Evolutionary conservation across 1,140 invertebrate genomes (phyloP).

Genomic region (Leptinotarsa texana): DNA sequence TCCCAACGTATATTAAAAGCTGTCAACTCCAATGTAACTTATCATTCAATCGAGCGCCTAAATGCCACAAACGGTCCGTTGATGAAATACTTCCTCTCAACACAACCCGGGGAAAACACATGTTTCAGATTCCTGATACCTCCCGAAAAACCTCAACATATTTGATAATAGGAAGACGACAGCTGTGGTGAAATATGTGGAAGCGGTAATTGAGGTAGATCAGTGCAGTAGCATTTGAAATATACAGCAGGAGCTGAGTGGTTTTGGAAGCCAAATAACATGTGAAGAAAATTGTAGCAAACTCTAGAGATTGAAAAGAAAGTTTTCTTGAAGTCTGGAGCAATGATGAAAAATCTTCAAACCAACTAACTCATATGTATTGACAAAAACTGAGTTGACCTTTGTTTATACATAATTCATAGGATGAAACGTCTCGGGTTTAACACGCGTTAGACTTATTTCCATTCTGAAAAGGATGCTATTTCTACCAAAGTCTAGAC

Average conservation of each 20-base stretch:
- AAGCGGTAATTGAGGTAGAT: background rate
- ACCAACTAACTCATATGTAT: too few species aligned
- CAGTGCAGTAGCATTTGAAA: background rate
- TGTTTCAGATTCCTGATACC: background rate
- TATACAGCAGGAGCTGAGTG: background rate
- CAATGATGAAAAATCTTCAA: too few species aligned
- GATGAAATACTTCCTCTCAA: conserved; percentile 8
- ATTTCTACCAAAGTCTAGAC: too few species aligned
- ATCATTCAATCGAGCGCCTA: background rate
- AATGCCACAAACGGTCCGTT: background rate
- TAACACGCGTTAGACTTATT: too few species aligned
- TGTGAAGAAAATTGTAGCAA: too few species aligned
- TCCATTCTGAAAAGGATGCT: too few species aligned
- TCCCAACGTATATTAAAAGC: too few species aligned
- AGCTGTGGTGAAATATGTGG: background rate
- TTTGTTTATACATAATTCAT: too few species aligned
- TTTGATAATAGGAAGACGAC: conserved; percentile 5
- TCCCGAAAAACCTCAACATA: background rate
- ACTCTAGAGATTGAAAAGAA: background rate
- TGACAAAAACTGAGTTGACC: background rate
- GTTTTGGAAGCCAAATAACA: background rate
- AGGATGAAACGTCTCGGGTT: too few species aligned
- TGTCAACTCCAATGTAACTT: background rate
- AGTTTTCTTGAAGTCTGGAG: too few species aligned
- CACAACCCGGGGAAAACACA: background rate